A percentile compares a stretch with the other conserved stretches of the same genome.
These are phyloP conservation scores for Neolamprologus cancellatus DNA, from an alignment of 2,113 vertebrate genomes.

Conservation along the genomic window DNA sequence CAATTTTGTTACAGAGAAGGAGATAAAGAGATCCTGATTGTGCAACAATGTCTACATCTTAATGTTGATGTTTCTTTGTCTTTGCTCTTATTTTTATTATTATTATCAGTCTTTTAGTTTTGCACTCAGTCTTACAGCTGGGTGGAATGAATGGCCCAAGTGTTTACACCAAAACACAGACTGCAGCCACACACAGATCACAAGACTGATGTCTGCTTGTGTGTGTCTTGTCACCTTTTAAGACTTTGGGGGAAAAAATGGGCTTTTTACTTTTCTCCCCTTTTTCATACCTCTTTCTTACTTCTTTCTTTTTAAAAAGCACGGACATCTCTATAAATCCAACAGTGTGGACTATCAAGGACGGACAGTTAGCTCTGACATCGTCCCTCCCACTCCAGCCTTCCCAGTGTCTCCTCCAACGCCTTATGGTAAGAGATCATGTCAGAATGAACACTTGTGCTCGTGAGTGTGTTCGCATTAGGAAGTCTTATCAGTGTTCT, in stretches of 20 bases:
- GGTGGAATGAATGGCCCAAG: constrained; percentile 38
- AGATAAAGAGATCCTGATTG: neutral
- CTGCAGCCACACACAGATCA: constrained; percentile 48
- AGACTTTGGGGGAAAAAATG: neutral
- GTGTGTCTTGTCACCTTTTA: neutral
- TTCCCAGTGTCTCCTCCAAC: constrained; percentile 82
- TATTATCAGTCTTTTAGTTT: neutral
- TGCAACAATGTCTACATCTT: neutral
- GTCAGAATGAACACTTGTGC: neutral
- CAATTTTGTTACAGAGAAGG: neutral
- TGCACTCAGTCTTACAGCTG: neutral
- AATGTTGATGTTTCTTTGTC: neutral
- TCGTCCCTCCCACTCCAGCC: constrained; percentile 65
- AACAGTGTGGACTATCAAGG: constrained; percentile 34
- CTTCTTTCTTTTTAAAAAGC: constrained; percentile 44
- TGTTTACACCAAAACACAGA: constrained; percentile 59
- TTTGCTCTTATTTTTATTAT: neutral
- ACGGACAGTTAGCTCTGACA: constrained; percentile 35
- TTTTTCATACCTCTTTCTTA: neutral
- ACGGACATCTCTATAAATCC: constrained; percentile 15
- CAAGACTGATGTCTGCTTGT: constrained; percentile 47
- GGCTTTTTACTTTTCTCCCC: neutral
- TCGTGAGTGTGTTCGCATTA: neutral
- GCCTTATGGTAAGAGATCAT: constrained; percentile 74
- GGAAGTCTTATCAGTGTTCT: constrained; percentile 4